Conservation (phyloP, 2,888 invertebrate genomes). For the Aromia moschata region DNA sequence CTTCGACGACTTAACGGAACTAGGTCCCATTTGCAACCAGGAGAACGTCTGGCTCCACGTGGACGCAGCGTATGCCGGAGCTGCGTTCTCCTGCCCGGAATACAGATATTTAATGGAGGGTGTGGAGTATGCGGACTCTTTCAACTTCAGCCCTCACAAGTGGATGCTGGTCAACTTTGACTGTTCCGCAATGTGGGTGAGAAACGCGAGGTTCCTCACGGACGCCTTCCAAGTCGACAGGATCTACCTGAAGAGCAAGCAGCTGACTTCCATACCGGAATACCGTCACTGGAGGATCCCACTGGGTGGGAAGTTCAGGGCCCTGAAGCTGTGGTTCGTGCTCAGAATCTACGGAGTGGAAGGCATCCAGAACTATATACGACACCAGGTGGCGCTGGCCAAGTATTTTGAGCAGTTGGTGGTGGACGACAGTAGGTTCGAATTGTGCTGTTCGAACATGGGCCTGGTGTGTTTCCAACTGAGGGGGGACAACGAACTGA, state of each 20-base stretch:
- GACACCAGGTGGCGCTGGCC: constrained; percentile 80
- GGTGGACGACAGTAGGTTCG: constrained; percentile 77
- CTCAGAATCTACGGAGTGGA: constrained; percentile 83
- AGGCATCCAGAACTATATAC: constrained; percentile 80
- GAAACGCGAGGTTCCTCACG: constrained; percentile 81
- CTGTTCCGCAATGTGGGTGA: constrained; percentile 93
- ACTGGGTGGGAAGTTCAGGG: constrained; percentile 87
- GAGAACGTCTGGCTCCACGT: constrained; percentile 90
- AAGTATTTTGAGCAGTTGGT: constrained; percentile 81
- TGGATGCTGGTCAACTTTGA: constrained; percentile 97
- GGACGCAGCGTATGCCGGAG: constrained; percentile 96
- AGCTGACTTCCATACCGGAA: constrained; percentile 72
- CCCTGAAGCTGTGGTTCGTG: constrained; percentile 93
- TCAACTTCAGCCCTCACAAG: constrained; percentile 96
- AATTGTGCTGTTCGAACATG: constrained; percentile 68
- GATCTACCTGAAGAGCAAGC: constrained; percentile 76
- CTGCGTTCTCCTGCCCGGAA: constrained; percentile 92
- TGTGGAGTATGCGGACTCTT: constrained; percentile 84
- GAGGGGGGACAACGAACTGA: constrained; percentile 76
- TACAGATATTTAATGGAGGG: constrained; percentile 72
- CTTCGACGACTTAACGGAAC: constrained; percentile 86
- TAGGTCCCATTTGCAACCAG: constrained; percentile 83
- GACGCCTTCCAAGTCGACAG: constrained; percentile 93
- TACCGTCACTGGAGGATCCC: constrained; percentile 90
- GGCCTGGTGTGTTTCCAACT: constrained; percentile 90